phyloP scores from a whole-genome alignment of 2,888 invertebrate genomes.

The Enchytraeus crypticus region DNA sequence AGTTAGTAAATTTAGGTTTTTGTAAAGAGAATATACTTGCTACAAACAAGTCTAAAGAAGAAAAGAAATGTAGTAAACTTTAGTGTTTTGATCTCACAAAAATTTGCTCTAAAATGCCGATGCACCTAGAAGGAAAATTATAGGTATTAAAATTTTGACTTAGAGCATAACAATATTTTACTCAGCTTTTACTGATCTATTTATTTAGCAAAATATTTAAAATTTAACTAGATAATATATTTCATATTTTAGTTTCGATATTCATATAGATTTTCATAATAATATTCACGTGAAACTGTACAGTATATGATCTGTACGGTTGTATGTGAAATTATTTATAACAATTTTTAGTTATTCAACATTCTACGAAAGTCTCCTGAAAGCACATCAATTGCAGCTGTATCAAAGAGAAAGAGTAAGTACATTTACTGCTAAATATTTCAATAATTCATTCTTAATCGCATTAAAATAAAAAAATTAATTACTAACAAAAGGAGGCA shows the following conservation, averaged over 20 bases:
- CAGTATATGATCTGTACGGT: not conserved
- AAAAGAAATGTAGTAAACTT: not conserved
- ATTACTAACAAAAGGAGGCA: not conserved
- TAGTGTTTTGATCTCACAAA: not conserved
- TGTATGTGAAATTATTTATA: no score
- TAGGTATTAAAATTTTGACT: not conserved
- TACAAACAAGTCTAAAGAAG: no score
- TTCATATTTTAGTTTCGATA: not conserved
- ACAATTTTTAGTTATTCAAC: constrained; percentile 44
- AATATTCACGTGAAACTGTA: not conserved
- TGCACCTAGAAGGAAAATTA: not conserved
- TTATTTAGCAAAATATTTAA: no score
- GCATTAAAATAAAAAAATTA: not conserved
- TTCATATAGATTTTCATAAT: not conserved
- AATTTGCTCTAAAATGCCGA: not conserved
- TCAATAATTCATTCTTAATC: not conserved
- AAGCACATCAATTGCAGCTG: constrained; percentile 40
- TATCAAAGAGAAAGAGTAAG: constrained; percentile 43
- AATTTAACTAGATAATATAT: no score
- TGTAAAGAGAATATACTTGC: no score
- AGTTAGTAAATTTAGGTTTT: no score
- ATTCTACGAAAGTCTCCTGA: constrained; percentile 46
- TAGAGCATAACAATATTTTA: not conserved
- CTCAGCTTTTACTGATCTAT: no score
- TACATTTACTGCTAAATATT: not conserved